Conservation (phyloP, 2,888 invertebrate genomes). For the Habroteleia sp. region DNA sequence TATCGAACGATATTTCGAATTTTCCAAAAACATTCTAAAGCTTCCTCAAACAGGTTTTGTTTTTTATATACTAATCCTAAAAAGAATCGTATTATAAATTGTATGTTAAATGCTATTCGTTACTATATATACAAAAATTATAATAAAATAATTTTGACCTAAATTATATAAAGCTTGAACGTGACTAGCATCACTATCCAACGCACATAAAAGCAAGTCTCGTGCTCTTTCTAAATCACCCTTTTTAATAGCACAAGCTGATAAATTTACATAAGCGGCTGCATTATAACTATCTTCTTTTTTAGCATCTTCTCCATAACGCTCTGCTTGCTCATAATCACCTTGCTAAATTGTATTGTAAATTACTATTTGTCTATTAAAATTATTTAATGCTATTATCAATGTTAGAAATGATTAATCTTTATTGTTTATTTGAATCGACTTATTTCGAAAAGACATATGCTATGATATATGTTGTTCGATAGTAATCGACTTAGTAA, state of each 20-base stretch:
- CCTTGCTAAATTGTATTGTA: constrained; percentile 91
- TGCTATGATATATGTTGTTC: no score
- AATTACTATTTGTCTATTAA: no score
- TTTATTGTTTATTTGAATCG: no score
- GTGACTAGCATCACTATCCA: constrained; percentile 90
- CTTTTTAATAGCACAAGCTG: constrained; percentile 88
- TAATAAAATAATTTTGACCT: constrained; percentile 81
- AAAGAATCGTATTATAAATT: not conserved
- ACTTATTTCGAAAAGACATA: no score
- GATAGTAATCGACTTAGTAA: no score
- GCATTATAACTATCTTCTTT: constrained; percentile 89
- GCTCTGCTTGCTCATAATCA: constrained; percentile 89
- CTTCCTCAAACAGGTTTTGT: constrained; percentile 86
- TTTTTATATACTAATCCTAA: constrained; percentile 87
- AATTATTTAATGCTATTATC: no score
- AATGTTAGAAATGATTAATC: no score
- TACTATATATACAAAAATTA: no score
- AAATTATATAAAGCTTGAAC: constrained; percentile 93
- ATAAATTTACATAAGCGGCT: constrained; percentile 91
- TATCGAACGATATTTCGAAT: constrained; percentile 86
- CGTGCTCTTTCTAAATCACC: constrained; percentile 87
- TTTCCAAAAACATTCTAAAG: constrained; percentile 90
- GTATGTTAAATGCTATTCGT: no score
- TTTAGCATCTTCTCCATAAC: constrained; percentile 88
- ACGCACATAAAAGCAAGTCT: constrained; percentile 87